Conservation (phyloP, 2,797 vertebrate genomes). For the Pachyuromys duprasi region DNA sequence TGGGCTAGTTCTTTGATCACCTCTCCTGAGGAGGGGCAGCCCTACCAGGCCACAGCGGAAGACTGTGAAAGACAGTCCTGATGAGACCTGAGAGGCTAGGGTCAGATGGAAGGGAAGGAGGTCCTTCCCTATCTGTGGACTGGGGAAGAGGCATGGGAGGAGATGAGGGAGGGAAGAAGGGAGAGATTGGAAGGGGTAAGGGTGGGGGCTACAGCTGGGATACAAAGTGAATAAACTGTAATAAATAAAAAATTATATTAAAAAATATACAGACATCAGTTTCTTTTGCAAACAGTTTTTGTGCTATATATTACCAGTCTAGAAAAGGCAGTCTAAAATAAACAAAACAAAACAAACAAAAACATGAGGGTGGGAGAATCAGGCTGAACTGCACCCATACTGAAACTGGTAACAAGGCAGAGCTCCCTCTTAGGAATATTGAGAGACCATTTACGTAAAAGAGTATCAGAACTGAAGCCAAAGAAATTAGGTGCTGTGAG, state of each 20-base stretch:
- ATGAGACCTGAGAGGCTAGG: too few relatives aligned
- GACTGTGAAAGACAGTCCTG: too few relatives aligned
- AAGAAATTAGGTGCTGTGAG: neutral
- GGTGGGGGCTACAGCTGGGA: too few relatives aligned
- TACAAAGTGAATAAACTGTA: too few relatives aligned
- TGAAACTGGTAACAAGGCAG: conserved; percentile 8
- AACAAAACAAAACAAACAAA: neutral
- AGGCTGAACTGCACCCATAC: neutral
- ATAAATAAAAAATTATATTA: neutral
- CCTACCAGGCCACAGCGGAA: too few relatives aligned
- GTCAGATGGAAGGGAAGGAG: too few relatives aligned
- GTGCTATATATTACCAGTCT: neutral
- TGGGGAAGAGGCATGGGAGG: too few relatives aligned
- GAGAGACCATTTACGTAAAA: conserved; percentile 20
- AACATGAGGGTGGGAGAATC: neutral
- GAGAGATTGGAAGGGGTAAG: too few relatives aligned
- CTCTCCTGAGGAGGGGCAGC: too few relatives aligned
- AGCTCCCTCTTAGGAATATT: conserved; percentile 14
- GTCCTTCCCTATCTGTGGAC: too few relatives aligned
- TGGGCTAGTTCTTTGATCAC: too few relatives aligned
- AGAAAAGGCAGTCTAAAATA: neutral
- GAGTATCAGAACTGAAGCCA: neutral
- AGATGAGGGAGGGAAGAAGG: too few relatives aligned
- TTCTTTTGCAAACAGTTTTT: conserved; percentile 30
- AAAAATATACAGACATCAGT: neutral